Percentiles rank a stretch among this genome's conserved stretches.
Conservation (phyloP, 2,797 vertebrate species). For the Lacerta agilis region DNA sequence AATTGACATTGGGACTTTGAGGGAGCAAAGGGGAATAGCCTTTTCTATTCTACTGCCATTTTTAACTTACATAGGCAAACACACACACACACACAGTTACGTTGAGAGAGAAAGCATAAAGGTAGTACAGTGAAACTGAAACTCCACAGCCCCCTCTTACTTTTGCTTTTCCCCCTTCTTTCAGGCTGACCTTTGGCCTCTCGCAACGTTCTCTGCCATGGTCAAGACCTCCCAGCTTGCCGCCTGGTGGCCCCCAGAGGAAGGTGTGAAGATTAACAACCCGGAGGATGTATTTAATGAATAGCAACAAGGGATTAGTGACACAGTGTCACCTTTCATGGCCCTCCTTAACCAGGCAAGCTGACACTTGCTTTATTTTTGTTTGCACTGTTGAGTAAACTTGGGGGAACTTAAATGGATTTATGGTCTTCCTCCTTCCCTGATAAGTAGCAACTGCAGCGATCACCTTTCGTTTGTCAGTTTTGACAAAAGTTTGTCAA, state of each 20-base stretch:
- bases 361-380: constrained; percentile 80
- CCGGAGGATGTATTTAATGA: constrained; percentile 78
- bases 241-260: constrained; percentile 72
- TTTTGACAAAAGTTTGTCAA: constrained; percentile 18
- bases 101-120: not conserved
- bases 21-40: not conserved
- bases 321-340: constrained; percentile 75
- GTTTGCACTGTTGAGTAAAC: constrained; percentile 80
- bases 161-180: constrained; percentile 48
- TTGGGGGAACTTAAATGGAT: constrained; percentile 68
- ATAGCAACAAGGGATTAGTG: constrained; percentile 78
- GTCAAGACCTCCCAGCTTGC: constrained; percentile 77
- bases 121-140: not conserved
- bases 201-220: constrained; percentile 71
- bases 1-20: accelerated
- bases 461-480: constrained; percentile 54
- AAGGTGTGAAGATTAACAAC: constrained; percentile 80
- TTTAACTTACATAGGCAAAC: not conserved
- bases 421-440: constrained; percentile 65
- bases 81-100: not conserved
- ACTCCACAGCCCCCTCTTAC: constrained; percentile 35
- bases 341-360: constrained; percentile 66
- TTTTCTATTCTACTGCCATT: not conserved
- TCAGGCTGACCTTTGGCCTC: constrained; percentile 67
- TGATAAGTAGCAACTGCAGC: constrained; percentile 17